Evolutionary conservation across 2,797 vertebrate species (phyloP).

Genomic region (Clarias platycephalus): DNA sequence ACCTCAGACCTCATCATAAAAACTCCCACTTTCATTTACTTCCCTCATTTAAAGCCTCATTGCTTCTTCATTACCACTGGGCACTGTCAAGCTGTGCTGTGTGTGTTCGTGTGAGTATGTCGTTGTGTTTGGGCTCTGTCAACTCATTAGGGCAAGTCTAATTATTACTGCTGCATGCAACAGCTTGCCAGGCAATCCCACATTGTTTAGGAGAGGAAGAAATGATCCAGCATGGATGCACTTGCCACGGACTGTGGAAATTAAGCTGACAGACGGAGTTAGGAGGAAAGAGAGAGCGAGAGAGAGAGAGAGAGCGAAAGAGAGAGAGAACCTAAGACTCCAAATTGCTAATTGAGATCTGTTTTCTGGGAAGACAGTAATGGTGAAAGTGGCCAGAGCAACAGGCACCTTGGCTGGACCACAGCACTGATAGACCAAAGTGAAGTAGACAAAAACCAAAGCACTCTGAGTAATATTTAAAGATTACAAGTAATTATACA

Average conservation of each 20-base stretch:
- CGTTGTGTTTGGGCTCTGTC: constrained; percentile 62
- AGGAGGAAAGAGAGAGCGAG: constrained; percentile 1
- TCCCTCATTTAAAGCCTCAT: constrained; percentile 41
- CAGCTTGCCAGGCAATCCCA: constrained; percentile 56
- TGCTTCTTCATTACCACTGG: constrained; percentile 50
- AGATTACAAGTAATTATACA: neutral
- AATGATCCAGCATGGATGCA: constrained; percentile 38
- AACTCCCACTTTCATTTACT: constrained; percentile 18
- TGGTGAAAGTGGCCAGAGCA: constrained; percentile 41
- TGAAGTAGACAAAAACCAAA: constrained; percentile 21
- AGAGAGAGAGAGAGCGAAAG: constrained; percentile 18
- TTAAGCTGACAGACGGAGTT: constrained; percentile 16
- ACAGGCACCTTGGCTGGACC: constrained; percentile 38
- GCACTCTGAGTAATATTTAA: neutral
- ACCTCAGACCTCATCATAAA: constrained; percentile 27
- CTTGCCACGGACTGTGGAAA: constrained; percentile 46
- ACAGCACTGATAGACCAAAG: neutral
- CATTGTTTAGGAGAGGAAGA: constrained; percentile 54
- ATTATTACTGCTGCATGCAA: constrained; percentile 69
- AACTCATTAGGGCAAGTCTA: constrained; percentile 76
- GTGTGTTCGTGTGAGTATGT: constrained; percentile 35
- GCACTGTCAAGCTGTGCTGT: constrained; percentile 42
- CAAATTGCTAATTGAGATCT: constrained; percentile 54
- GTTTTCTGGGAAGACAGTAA: constrained; percentile 51
- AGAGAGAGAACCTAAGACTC: constrained; percentile 5